Evolutionary conservation across 2,888 invertebrate genomes (phyloP), one percentile per base, ranked within the genome.

Genomic region (Ophion costatus): DNA sequence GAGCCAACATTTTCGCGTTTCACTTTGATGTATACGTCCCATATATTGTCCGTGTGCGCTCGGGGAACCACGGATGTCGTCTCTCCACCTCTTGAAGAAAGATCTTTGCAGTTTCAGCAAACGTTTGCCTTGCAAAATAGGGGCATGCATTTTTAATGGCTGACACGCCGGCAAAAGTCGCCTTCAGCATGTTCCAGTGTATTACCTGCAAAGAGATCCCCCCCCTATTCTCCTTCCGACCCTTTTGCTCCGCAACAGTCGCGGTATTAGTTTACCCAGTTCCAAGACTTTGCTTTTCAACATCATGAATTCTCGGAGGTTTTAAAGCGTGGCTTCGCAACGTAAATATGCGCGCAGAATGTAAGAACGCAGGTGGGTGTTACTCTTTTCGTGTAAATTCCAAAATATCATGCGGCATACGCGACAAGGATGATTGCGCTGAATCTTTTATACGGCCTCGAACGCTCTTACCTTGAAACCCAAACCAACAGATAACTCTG

Each of bases 91-190:
- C 69, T 38, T 24, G 1, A 10, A 74, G 24, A 76, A 38, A 77
- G 70, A 82, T 84, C 71, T 85, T 80, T 71, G 63, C 70, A 83
- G 86, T 88, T 87, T 86, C 67, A 85, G 87, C 87, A 86, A 88
- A 88, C 88, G 88, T 91, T 92, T 91, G 89, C 89, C 87, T 88
- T 89, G 88, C 88, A 89, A 91, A 91, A 90, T 90, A 89, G 89
- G 85, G 81, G 51, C 84, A 87, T 92, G 85, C 88, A 91, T 92
- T 87, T 89, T 91, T 92, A 88, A 91, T 71, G 76, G 66, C 67
- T 59, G 67, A 79, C 79, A 73, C 71, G 63, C 80, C 67, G 82
- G 38, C 56, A 63, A 73, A 73, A 81, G 74, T 81, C 78, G 38
- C 57, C 70, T 74, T 74, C 38, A 51, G 63, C 70, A 38, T 75